Evolutionary conservation across 2,888 invertebrate genomes (phyloP).

Genomic region (Eurytoma californica): DNA sequence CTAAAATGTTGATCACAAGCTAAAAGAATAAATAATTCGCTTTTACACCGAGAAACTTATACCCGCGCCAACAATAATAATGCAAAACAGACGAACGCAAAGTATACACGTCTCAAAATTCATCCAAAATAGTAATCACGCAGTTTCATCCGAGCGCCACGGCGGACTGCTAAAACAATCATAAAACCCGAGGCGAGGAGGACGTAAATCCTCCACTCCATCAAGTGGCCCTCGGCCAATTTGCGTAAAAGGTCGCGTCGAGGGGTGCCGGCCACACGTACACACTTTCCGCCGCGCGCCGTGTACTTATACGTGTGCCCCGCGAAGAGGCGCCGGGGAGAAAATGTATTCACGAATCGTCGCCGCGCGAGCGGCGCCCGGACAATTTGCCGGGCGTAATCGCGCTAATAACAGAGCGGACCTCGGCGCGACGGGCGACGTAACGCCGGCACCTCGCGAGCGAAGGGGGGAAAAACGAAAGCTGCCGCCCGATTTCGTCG

Average conservation of each 20-base stretch:
- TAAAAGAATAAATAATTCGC: no score
- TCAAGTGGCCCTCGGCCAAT: conserved; percentile 35
- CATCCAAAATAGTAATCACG: background rate
- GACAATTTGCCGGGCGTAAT: conserved; percentile 61
- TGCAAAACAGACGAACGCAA: background rate
- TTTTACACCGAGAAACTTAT: no score
- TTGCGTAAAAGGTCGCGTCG: conserved; percentile 35
- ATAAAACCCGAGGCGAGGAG: conserved; percentile 9
- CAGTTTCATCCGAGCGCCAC: background rate
- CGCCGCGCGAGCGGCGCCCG: conserved; percentile 8
- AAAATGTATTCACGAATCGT: conserved; percentile 55
- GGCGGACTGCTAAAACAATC: conserved; percentile 6
- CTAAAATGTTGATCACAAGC: no score
- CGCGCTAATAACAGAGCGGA: conserved; percentile 61
- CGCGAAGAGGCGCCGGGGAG: conserved; percentile 25
- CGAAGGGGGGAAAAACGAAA: conserved; percentile 39
- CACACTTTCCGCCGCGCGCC: no score
- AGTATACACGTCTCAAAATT: no score
- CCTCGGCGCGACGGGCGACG: conserved; percentile 31
- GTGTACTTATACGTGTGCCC: background rate
- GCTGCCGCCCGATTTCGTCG: conserved; percentile 28
- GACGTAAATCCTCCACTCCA: conserved; percentile 15
- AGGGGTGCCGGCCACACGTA: background rate
- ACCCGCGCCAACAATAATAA: no score
- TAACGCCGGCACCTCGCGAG: conserved; percentile 5